Evolutionary conservation across 1,140 invertebrate genomes (phyloP).

Genomic region (Panulirus ornatus): DNA sequence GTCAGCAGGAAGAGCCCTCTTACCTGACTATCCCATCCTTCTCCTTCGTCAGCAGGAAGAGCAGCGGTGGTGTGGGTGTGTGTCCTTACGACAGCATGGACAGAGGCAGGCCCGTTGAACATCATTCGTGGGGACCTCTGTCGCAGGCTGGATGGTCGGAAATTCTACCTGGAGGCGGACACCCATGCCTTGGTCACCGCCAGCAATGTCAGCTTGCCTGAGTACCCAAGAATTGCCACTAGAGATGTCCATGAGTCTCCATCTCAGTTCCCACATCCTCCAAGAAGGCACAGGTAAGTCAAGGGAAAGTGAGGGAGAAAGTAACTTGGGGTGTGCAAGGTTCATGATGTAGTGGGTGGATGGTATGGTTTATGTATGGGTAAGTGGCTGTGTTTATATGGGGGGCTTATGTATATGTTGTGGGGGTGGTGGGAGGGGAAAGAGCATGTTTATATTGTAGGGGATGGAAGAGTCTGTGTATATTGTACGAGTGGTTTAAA

Average conservation of each 20-base stretch:
- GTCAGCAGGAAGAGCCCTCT: background rate
- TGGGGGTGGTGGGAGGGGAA: background rate
- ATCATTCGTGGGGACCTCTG: constrained; percentile 64
- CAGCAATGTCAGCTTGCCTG: constrained; percentile 41
- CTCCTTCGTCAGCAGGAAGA: background rate
- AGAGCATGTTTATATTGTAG: background rate
- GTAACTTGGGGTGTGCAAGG: background rate
- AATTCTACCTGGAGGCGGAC: constrained; percentile 60
- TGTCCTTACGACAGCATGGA: too few relatives aligned
- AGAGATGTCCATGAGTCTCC: background rate
- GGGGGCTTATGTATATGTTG: background rate
- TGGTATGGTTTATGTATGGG: background rate
- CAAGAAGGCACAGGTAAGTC: constrained; percentile 1
- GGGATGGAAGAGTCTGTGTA: background rate
- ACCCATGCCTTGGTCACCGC: constrained; percentile 43
- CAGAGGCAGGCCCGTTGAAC: constrained; percentile 3
- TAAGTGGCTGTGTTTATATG: background rate
- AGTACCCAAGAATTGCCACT: constrained; percentile 31
- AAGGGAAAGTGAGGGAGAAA: background rate
- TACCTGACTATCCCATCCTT: background rate
- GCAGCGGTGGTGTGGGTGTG: background rate
- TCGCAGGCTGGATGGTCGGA: constrained; percentile 42
- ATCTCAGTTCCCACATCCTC: background rate
- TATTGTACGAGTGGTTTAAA: background rate
- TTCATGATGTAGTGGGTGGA: background rate